phyloP scores from a whole-genome alignment of 2,113 vertebrate species.

The Cyphomyrus discorhynchus region DNA sequence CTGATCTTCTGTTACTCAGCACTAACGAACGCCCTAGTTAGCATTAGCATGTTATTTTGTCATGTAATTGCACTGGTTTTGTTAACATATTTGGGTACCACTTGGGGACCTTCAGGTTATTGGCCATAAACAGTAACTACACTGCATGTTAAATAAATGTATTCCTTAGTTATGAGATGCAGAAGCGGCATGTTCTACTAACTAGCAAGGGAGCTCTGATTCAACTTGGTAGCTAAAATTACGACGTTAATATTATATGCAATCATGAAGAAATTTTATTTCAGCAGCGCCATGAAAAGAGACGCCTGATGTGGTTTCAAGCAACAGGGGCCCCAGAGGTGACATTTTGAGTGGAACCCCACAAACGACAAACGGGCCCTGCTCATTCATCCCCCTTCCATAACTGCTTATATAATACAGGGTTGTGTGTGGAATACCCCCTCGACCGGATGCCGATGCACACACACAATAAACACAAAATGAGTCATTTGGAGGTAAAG shows the following conservation, averaged over 20 bases:
- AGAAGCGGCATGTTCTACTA: neutral
- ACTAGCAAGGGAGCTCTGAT: neutral
- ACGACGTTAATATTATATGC: neutral
- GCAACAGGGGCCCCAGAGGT: too few species aligned
- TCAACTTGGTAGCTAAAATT: neutral
- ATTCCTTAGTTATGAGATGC: neutral
- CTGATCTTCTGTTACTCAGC: neutral
- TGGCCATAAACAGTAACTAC: neutral
- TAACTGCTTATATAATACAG: too few species aligned
- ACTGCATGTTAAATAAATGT: neutral
- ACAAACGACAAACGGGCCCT: too few species aligned
- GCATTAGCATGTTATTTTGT: neutral
- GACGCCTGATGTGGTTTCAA: too few species aligned
- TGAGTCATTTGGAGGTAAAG: neutral
- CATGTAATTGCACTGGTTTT: neutral
- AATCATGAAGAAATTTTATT: neutral
- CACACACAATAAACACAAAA: too few species aligned
- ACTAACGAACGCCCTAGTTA: neutral
- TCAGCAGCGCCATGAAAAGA: neutral
- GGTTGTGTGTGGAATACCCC: too few species aligned
- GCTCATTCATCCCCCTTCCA: too few species aligned
- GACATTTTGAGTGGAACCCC: too few species aligned
- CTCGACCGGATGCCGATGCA: too few species aligned
- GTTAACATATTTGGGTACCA: neutral
- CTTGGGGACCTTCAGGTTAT: too few species aligned